Conservation (phyloP, 2,888 invertebrate genomes). For the Nephrotoma flavescens region DNA sequence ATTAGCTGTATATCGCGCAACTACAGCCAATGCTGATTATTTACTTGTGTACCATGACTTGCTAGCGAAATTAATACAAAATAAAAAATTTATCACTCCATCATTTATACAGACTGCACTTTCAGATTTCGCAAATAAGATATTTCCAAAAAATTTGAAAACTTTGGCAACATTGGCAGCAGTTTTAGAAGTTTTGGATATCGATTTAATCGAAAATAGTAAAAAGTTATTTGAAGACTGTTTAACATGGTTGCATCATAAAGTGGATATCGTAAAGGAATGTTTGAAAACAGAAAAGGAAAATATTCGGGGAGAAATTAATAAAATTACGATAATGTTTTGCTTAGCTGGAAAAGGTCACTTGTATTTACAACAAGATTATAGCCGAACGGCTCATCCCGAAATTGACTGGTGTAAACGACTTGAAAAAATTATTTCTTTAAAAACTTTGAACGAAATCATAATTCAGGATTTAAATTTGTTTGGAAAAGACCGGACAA, state of each 20-base stretch:
- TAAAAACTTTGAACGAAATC: neutral
- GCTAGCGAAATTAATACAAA: neutral
- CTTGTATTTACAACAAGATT: neutral
- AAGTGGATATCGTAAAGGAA: neutral
- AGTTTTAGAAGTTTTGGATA: neutral
- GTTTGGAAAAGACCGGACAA: neutral
- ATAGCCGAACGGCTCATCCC: neutral
- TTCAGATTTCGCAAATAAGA: neutral
- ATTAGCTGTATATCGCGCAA: neutral
- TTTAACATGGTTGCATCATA: neutral
- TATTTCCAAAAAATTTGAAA: neutral
- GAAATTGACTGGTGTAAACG: neutral
- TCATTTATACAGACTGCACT: neutral
- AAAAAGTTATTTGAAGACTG: neutral
- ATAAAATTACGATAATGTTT: neutral
- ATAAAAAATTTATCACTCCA: neutral
- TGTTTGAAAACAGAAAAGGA: neutral
- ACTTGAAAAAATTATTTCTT: neutral
- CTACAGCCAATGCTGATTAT: neutral
- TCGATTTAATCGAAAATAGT: conserved; percentile 2
- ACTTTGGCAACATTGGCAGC: neutral
- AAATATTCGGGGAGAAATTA: neutral
- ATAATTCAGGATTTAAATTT: neutral
- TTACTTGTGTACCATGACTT: neutral
- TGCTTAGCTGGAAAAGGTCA: neutral